Base-by-base conservation (phyloP, 2,113 vertebrate species). In the Ochotona princeps region DNA sequence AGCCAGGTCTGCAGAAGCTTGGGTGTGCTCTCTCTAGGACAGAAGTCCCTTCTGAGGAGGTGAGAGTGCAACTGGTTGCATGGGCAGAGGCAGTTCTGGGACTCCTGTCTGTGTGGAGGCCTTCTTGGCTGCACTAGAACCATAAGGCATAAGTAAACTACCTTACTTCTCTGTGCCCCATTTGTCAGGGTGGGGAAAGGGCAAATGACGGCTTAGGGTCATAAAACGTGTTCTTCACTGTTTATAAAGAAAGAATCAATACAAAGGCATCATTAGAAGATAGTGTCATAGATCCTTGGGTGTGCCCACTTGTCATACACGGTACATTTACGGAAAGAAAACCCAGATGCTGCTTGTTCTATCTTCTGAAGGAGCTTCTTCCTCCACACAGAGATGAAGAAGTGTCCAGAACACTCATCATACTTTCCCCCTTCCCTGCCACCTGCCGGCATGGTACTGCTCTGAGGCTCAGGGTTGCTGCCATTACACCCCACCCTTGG, bases 161-260 rank as follows among this genome's bases (percentile, higher is more conserved):
- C 38, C 66, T 85, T 47, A 15, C 51, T 57, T 69, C 79, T 73
- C 38, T 73, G 14, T n/a, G 38, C n/a, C 57, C 76, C 8, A 30
- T 47, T 78, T 88, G 49, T 49, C 30, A 1, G 1, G 7, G 35
- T 17, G 26, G 81, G 65, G 49, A 85, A 79, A 89, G 70, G 32
- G 69, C 65, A 79, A 28, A 49, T 69, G 28, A 91, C 66, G 83
- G 78, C 67, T 80, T 49, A 61, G 76, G 35, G n/a, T 57, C 61
- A 75, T 61, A 67, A 65, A 89, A 70, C 11, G 79, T 88, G 92
- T 81, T 47, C 63, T 66, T 90, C 72, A 75, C 17, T 14, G 74
- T 95, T 91, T 38, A 67, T 73, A 86, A 51, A 94, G 65, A 92
- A 65, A 4, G 18, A 54, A 74, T 94, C 38, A 87, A 69, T 67